phyloP scores from a whole-genome alignment of 2,888 invertebrate genomes.

The Parelbella ahira region DNA sequence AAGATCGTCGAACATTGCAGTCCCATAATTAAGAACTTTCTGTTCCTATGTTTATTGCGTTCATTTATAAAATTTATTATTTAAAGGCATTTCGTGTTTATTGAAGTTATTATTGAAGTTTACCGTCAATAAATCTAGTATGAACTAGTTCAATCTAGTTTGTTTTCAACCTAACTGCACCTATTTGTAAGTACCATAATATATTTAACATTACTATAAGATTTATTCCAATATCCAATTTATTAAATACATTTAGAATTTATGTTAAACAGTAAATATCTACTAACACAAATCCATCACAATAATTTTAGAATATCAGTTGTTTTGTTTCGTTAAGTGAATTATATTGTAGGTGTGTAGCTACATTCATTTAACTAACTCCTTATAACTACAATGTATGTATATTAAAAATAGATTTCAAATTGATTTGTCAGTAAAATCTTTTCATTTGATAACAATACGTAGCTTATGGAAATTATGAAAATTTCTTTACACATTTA shows the following conservation, averaged over 20 bases:
- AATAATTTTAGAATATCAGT: slow-evolving; percentile 80
- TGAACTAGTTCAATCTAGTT: slow-evolving; percentile 21
- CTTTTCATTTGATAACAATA: slow-evolving; percentile 65
- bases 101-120: slow-evolving; percentile 24
- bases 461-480: slow-evolving; percentile 40
- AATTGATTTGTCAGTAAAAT: slow-evolving; percentile 73
- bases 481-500: slow-evolving; percentile 29
- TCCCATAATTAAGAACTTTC: too few relatives aligned
- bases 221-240: slow-evolving; percentile 31
- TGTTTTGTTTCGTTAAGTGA: slow-evolving; percentile 68
- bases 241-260: slow-evolving; percentile 41
- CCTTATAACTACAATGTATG: slow-evolving; percentile 35
- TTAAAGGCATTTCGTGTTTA: too few relatives aligned
- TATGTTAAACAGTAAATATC: slow-evolving; percentile 51
- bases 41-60: too few relatives aligned
- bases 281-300: slow-evolving; percentile 78
- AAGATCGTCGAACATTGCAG: too few relatives aligned
- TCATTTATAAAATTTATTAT: too few relatives aligned
- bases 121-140: slow-evolving; percentile 13
- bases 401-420: slow-evolving; percentile 59
- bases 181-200: slow-evolving; percentile 29
- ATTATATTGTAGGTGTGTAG: slow-evolving; percentile 36
- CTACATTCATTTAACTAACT: slow-evolving; percentile 30
- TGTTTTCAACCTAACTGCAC: slow-evolving; percentile 29
- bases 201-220: slow-evolving; percentile 24